Percentiles rank a stretch among this genome's conserved stretches.
Evolutionary conservation across 2,888 invertebrate species (phyloP).

Genomic region (Parnassius smintheus): DNA sequence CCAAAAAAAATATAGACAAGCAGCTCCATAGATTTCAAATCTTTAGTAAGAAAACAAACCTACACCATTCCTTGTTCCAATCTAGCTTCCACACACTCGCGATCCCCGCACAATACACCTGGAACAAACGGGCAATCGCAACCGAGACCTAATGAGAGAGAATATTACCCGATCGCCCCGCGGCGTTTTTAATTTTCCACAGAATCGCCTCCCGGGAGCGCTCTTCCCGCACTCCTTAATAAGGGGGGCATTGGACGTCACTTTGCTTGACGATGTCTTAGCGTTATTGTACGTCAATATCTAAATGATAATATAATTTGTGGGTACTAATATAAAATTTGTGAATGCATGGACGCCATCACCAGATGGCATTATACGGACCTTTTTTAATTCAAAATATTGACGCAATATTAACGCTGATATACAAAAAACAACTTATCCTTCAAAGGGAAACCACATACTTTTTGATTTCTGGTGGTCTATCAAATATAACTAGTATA

Average conservation of each 20-base stretch:
- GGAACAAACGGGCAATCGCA: conserved; percentile 60
- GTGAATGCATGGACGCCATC: too few relatives aligned
- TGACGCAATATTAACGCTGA: too few relatives aligned
- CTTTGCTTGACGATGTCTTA: conserved; percentile 19
- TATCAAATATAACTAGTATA: too few relatives aligned
- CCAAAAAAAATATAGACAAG: conserved; percentile 1
- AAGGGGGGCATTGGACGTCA: conserved; percentile 22
- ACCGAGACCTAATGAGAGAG: conserved; percentile 58
- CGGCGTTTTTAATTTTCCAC: conserved; percentile 79
- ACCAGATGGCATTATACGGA: too few relatives aligned
- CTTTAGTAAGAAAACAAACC: conserved; percentile 6
- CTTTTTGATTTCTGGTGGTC: too few relatives aligned
- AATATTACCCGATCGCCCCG: conserved; percentile 72
- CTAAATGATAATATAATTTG: neutral
- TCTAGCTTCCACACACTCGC: conserved; percentile 22
- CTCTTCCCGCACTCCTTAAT: conserved; percentile 26
- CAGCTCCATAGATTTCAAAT: conserved; percentile 11
- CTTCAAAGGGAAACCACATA: too few relatives aligned
- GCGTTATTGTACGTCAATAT: conserved; percentile 1
- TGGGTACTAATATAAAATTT: too few relatives aligned
- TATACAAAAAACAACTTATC: too few relatives aligned
- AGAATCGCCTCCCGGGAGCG: conserved; percentile 60
- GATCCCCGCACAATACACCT: conserved; percentile 52
- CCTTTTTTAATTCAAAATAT: too few relatives aligned
- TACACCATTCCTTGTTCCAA: conserved; percentile 19